These are phyloP conservation scores for Holacanthella duospinosa DNA, from an alignment of 2,888 invertebrate genomes.

Conservation along the genomic window DNA sequence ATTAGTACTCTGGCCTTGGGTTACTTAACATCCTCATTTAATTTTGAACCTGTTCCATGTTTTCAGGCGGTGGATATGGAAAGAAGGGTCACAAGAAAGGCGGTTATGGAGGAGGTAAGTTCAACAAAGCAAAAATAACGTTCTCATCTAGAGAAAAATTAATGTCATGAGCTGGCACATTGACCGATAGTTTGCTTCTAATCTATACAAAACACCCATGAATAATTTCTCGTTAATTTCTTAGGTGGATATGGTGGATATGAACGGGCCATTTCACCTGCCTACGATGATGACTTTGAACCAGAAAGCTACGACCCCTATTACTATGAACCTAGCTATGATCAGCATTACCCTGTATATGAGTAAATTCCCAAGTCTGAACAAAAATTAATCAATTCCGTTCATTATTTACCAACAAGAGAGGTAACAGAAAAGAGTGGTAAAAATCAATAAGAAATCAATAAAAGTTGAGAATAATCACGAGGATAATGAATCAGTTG, in stretches of 20 bases:
- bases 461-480: too few species aligned
- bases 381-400: not conserved
- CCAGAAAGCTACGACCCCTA: not conserved
- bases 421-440: not conserved
- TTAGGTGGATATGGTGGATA: not conserved
- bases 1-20: too few species aligned
- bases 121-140: too few species aligned
- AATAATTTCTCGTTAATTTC: too few species aligned
- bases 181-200: too few species aligned
- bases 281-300: not conserved
- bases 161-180: too few species aligned
- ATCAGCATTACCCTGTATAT: not conserved
- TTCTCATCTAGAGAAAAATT: too few species aligned
- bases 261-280: not conserved
- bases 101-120: not conserved
- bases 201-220: too few species aligned
- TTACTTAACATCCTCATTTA: too few species aligned
- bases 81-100: slow-evolving; percentile 2
- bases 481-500: too few species aligned
- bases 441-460: too few species aligned
- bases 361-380: not conserved
- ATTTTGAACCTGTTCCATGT: too few species aligned
- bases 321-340: not conserved
- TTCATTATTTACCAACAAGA: not conserved
- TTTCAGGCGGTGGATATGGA: not conserved